Conservation (phyloP, 2,113 vertebrate species). For the Sardina pilchardus region DNA sequence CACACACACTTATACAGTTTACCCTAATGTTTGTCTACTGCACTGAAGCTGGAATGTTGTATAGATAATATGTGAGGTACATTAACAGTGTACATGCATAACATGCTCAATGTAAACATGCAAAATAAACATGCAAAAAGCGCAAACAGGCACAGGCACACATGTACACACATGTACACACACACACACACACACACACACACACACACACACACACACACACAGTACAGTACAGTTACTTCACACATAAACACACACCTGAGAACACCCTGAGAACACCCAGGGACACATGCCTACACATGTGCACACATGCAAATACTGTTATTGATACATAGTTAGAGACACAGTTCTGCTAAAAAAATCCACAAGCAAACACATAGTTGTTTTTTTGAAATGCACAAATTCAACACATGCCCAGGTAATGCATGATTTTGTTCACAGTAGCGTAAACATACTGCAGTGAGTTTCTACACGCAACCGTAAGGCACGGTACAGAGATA, state of each 20-base stretch:
- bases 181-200: neutral
- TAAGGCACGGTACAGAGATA: neutral
- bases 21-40: too few relatives aligned
- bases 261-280: neutral
- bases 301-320: neutral
- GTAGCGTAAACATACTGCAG: neutral
- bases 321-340: neutral
- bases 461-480: too few relatives aligned
- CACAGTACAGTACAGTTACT: slow-evolving; percentile 13
- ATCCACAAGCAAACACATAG: neutral
- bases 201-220: neutral
- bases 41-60: too few relatives aligned
- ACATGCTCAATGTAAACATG: too few relatives aligned
- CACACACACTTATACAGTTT: slow-evolving; percentile 25
- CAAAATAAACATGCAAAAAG: slow-evolving; percentile 52
- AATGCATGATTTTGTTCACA: neutral
- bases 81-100: too few relatives aligned
- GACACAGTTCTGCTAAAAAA: neutral
- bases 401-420: neutral
- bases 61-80: too few relatives aligned
- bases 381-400: neutral
- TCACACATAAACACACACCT: neutral
- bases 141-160: neutral
- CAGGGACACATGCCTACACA: neutral
- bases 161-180: neutral